Percentiles rank a stretch among this genome's conserved stretches.
Evolutionary conservation across 2,888 invertebrate genomes (phyloP).

Genomic region (Alloplasta piceator): DNA sequence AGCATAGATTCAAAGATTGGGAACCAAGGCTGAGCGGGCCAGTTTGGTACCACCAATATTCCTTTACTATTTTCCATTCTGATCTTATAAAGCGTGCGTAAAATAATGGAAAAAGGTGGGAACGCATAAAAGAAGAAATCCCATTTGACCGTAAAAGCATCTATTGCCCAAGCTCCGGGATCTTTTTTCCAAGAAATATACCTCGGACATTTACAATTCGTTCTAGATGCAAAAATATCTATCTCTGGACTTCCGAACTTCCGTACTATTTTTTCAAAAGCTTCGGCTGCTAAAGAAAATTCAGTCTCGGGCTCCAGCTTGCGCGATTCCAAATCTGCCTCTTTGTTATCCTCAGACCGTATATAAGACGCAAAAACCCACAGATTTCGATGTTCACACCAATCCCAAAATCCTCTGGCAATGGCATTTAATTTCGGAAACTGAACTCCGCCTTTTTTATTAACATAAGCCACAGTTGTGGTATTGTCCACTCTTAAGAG

Average conservation of each 20-base stretch:
- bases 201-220: constrained; percentile 36
- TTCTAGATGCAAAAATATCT: constrained; percentile 49
- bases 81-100: constrained; percentile 40
- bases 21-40: constrained; percentile 56
- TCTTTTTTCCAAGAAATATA: constrained; percentile 56
- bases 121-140: constrained; percentile 54
- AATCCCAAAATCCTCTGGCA: constrained; percentile 37
- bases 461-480: constrained; percentile 35
- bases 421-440: constrained; percentile 24
- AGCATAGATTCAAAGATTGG: constrained; percentile 43
- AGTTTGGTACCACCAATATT: constrained; percentile 48
- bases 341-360: constrained; percentile 44
- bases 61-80: constrained; percentile 26
- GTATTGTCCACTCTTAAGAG: constrained; percentile 45
- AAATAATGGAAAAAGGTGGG: constrained; percentile 44
- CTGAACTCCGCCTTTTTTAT: constrained; percentile 42
- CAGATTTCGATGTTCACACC: constrained; percentile 35
- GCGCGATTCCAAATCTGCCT: constrained; percentile 50
- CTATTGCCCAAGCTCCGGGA: constrained; percentile 32
- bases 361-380: constrained; percentile 56
- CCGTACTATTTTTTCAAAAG: constrained; percentile 17
- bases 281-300: constrained; percentile 18
- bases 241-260: constrained; percentile 41
- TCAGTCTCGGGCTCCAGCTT: constrained; percentile 43
- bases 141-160: constrained; percentile 50